phyloP scores from a whole-genome alignment of 1,140 invertebrate genomes.

The Globodera ellingtonae region DNA sequence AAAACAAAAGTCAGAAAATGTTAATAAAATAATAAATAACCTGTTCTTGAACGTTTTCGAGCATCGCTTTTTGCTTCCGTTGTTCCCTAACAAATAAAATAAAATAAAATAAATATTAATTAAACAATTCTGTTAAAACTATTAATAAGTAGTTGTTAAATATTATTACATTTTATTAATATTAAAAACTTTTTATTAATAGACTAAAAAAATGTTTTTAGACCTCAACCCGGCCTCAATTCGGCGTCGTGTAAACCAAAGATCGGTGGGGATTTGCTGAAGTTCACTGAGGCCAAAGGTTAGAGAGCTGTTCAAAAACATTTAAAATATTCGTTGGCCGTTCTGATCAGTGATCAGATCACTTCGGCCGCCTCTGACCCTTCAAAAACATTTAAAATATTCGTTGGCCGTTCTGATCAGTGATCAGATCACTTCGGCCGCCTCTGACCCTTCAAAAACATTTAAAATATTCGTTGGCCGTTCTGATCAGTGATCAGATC shows the following conservation, averaged over 20 bases:
- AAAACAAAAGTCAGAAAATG: not conserved
- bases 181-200: no score
- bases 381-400: no score
- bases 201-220: not conserved
- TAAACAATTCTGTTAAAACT: not conserved
- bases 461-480: no score
- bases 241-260: conserved; percentile 15
- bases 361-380: no score
- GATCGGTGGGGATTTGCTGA: conserved; percentile 22
- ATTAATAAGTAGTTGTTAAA: not conserved
- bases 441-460: no score
- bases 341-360: not conserved
- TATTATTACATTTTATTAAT: no score
- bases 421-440: no score
- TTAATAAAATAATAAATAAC: not conserved
- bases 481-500: no score
- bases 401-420: no score
- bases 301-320: not conserved
- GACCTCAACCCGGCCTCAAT: conserved; percentile 16
- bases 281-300: conserved; percentile 5
- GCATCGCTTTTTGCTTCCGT: conserved; percentile 15
- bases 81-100: conserved; percentile 10
- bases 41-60: conserved; percentile 16
- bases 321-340: not conserved
- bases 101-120: not conserved